Percentiles rank a stretch among this genome's conserved stretches.
Evolutionary conservation across 1,140 invertebrate genomes (phyloP).

Genomic region (Ruditapes philippinarum): DNA sequence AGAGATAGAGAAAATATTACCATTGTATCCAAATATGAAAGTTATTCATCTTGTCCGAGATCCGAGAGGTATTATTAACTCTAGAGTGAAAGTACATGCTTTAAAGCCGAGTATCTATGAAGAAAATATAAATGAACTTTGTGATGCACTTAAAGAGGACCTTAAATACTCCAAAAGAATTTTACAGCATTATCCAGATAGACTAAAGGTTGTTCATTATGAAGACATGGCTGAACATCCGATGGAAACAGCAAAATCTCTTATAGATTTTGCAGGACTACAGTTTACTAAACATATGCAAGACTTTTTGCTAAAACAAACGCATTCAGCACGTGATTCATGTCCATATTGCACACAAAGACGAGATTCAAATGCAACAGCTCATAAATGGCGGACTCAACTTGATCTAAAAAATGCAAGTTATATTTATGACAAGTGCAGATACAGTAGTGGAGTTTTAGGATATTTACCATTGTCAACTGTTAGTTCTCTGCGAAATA

Average conservation of each 20-base stretch:
- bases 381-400: slow-evolving; percentile 11
- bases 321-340: neutral
- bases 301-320: neutral
- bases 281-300: slow-evolving; percentile 7
- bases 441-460: neutral
- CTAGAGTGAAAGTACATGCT: neutral
- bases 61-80: slow-evolving; percentile 32
- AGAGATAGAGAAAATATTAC: neutral
- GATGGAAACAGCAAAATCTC: neutral
- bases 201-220: slow-evolving; percentile 5
- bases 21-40: slow-evolving; percentile 45
- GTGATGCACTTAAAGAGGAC: neutral
- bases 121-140: neutral
- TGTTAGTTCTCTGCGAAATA: neutral
- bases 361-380: slow-evolving; percentile 22
- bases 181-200: neutral
- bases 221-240: slow-evolving; percentile 47
- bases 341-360: slow-evolving; percentile 47
- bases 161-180: slow-evolving; percentile 10
- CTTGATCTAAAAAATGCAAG: neutral
- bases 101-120: neutral
- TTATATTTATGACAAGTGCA: slow-evolving; percentile 23
- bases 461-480: slow-evolving; percentile 40
- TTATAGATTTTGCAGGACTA: slow-evolving; percentile 24
- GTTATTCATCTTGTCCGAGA: slow-evolving; percentile 50